phyloP scores from a whole-genome alignment of 2,113 vertebrate genomes.

The Delphinapterus leucas region DNA sequence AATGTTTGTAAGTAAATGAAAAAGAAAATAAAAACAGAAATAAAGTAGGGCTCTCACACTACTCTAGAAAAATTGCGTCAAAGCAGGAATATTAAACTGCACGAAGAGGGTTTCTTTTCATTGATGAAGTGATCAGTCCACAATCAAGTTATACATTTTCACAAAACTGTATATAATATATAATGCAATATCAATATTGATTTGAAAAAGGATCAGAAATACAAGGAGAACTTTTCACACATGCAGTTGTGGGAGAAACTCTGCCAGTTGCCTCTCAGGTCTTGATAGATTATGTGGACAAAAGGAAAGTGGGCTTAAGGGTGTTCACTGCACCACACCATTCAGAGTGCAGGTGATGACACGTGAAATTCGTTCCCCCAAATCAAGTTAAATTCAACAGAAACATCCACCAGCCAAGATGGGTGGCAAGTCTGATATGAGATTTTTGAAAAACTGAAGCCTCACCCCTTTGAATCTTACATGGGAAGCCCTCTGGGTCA shows the following conservation, averaged over 20 bases:
- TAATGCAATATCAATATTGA: not conserved
- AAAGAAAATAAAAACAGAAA: not conserved
- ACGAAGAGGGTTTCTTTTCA: not conserved
- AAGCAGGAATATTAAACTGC: not conserved
- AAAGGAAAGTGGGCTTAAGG: not conserved
- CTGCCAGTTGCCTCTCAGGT: not conserved
- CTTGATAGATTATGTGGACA: too few species aligned
- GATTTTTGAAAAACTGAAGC: not conserved
- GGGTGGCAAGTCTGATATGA: not conserved
- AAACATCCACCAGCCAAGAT: not conserved
- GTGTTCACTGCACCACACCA: accelerated
- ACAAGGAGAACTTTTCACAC: not conserved
- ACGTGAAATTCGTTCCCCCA: too few species aligned
- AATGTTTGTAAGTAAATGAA: not conserved
- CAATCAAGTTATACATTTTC: not conserved
- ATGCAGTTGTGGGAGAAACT: not conserved
- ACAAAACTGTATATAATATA: not conserved
- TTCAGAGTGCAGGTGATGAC: not conserved
- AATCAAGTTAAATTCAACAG: not conserved
- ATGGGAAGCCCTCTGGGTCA: too few species aligned
- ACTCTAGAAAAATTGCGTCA: not conserved
- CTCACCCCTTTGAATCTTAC: too few species aligned
- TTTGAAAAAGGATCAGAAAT: not conserved
- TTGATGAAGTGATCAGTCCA: not conserved
- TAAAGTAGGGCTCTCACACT: too few species aligned